Evolutionary conservation across 1,140 invertebrate genomes (phyloP).

Genomic region (Drosophila yakuba): DNA sequence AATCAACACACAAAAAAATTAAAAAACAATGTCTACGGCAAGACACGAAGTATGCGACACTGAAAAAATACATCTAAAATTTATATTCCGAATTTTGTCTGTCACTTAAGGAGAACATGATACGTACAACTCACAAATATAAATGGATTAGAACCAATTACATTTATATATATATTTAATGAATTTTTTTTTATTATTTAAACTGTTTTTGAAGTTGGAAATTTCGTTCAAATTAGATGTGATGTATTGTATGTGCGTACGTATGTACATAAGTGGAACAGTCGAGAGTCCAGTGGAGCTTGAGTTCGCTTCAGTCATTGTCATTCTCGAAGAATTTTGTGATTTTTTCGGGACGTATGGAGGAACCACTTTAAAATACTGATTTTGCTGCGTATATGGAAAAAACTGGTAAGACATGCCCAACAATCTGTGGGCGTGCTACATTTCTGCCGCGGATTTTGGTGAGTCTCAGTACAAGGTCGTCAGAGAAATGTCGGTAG

Average conservation of each 20-base stretch:
- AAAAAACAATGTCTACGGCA: background rate
- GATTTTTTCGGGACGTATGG: constrained; percentile 24
- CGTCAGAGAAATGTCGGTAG: constrained; percentile 35
- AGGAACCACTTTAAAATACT: background rate
- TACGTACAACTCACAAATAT: background rate
- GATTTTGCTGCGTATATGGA: constrained; percentile 9
- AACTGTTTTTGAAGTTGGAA: background rate
- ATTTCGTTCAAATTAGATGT: background rate
- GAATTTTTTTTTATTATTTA: background rate
- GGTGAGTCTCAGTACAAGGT: constrained; percentile 33
- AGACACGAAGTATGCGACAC: background rate
- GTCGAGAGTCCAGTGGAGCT: constrained; percentile 8
- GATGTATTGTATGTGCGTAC: constrained; percentile 15
- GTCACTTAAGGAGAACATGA: background rate
- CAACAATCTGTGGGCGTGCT: constrained; percentile 48
- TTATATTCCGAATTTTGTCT: background rate
- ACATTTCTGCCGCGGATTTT: constrained; percentile 20
- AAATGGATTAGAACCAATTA: background rate
- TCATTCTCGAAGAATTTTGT: constrained; percentile 76
- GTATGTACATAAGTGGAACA: constrained; percentile 34
- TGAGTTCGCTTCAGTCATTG: constrained; percentile 56
- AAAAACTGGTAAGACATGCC: constrained; percentile 59
- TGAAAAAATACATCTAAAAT: constrained; percentile 1
- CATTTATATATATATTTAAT: too few species aligned
- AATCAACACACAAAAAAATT: constrained; percentile 5